phyloP scores from a whole-genome alignment of 2,888 invertebrate species.

The Rotaria socialis region DNA sequence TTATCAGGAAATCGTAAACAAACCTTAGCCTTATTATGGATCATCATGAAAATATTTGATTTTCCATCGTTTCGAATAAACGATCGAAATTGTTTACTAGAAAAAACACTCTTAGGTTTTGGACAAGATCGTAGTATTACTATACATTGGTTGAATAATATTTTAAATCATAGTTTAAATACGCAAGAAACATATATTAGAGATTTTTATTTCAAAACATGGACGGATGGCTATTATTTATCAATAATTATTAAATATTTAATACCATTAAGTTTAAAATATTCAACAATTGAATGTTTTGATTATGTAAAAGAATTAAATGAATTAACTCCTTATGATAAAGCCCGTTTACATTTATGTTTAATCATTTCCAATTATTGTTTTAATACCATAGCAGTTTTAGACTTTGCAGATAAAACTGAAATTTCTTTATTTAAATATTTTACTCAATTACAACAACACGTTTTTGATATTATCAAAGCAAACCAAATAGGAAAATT shows the following conservation, averaged over 20 bases:
- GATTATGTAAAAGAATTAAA: neutral
- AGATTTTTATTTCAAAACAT: constrained; percentile 17
- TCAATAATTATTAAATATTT: constrained; percentile 3
- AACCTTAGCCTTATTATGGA: constrained; percentile 5
- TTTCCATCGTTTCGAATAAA: neutral
- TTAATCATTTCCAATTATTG: neutral
- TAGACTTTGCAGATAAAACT: neutral
- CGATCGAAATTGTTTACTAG: neutral
- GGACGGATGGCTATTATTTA: constrained; percentile 34
- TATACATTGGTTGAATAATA: constrained; percentile 15
- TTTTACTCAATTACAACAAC: constrained; percentile 15
- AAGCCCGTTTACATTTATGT: neutral
- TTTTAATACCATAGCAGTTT: neutral
- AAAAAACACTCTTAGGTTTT: constrained; percentile 1
- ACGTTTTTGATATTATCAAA: neutral
- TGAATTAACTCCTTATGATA: neutral
- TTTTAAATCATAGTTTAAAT: neutral
- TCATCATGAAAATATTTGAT: constrained; percentile 9
- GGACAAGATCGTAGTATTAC: neutral
- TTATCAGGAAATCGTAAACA: constrained; percentile 5
- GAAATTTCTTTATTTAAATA: constrained; percentile 20
- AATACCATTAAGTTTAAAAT: constrained; percentile 11
- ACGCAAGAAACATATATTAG: neutral
- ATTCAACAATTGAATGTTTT: neutral
- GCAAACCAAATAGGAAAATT: neutral